These are phyloP conservation scores for Microctenopoma steveboyesi DNA, from an alignment of 2,797 vertebrate genomes.

Conservation along the genomic window DNA sequence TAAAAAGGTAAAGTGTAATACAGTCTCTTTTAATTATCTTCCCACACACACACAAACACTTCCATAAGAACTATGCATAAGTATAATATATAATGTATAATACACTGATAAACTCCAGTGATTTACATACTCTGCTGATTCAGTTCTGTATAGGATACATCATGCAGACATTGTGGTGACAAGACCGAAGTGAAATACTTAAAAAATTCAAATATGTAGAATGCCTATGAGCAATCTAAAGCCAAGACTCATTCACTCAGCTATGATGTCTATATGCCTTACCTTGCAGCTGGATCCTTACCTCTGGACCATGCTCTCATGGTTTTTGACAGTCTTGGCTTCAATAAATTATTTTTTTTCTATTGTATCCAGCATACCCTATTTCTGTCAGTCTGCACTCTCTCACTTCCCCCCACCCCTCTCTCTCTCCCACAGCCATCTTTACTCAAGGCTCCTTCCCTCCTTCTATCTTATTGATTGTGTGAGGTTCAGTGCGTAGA, in stretches of 20 bases:
- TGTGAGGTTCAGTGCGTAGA: conserved; percentile 66
- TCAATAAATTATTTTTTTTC: conserved; percentile 41
- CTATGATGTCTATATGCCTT: conserved; percentile 58
- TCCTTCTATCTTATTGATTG: conserved; percentile 61
- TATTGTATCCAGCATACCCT: conserved; percentile 40
- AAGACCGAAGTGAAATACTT: conserved; percentile 56
- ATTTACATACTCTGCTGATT: conserved; percentile 55
- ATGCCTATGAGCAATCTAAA: conserved; percentile 66
- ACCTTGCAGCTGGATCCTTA: conserved; percentile 47
- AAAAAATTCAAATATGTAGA: conserved; percentile 62
- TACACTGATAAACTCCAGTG: conserved; percentile 32
- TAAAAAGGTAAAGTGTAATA: neutral
- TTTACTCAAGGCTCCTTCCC: conserved; percentile 27
- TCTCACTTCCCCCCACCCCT: conserved; percentile 4
- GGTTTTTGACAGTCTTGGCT: conserved; percentile 56
- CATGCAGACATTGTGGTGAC: conserved; percentile 46
- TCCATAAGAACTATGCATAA: conserved; percentile 26
- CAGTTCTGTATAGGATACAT: conserved; percentile 44
- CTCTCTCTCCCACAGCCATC: conserved; percentile 28
- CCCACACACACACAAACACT: neutral
- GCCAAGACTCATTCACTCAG: conserved; percentile 50
- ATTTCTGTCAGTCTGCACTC: conserved; percentile 39
- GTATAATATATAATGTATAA: conserved; percentile 33
- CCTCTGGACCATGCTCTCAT: conserved; percentile 30
- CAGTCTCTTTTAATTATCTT: neutral